Conservation (phyloP, 1,140 invertebrate genomes). For the Scaptodrosophila lebanonensis region DNA sequence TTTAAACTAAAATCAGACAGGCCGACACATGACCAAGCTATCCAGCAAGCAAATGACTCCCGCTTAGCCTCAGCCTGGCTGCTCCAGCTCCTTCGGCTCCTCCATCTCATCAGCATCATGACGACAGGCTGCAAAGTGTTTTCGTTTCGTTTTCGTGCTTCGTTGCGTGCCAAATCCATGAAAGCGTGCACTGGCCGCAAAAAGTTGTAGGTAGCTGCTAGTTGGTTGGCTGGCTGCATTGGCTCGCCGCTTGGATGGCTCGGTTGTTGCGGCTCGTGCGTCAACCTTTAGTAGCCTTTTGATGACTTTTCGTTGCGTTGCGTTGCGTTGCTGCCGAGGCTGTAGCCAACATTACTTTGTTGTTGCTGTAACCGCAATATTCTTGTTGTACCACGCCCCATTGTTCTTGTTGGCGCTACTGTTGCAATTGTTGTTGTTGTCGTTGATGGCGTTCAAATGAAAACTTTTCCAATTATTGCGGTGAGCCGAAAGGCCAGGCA, state of each 20-base stretch:
- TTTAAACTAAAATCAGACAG: not conserved
- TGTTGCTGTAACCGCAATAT: slow-evolving; percentile 56
- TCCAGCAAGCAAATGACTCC: not conserved
- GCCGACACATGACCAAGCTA: too few relatives aligned
- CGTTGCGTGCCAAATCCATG: slow-evolving; percentile 70
- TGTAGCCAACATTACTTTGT: slow-evolving; percentile 15
- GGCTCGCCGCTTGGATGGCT: too few relatives aligned
- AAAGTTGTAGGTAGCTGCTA: slow-evolving; percentile 52
- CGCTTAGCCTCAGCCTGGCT: slow-evolving; percentile 5
- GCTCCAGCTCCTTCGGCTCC: not conserved
- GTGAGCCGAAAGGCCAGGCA: slow-evolving; percentile 38
- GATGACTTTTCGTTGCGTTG: slow-evolving; percentile 64
- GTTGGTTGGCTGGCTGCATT: slow-evolving; percentile 34
- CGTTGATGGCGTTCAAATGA: slow-evolving; percentile 73
- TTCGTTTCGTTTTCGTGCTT: slow-evolving; percentile 72
- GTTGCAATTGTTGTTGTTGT: slow-evolving; percentile 44
- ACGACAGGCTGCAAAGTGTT: slow-evolving; percentile 47
- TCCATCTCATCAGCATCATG: not conserved
- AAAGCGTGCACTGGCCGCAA: slow-evolving; percentile 66
- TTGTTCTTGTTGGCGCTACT: slow-evolving; percentile 44
- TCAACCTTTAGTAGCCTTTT: slow-evolving; percentile 74
- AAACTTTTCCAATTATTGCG: slow-evolving; percentile 75
- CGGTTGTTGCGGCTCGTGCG: slow-evolving; percentile 64
- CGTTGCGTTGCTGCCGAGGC: slow-evolving; percentile 1
- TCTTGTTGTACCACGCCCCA: slow-evolving; percentile 59